A percentile compares a stretch with the other conserved stretches of the same genome.
Conservation (phyloP, 2,113 vertebrate species). For the Lathamus discolor region DNA sequence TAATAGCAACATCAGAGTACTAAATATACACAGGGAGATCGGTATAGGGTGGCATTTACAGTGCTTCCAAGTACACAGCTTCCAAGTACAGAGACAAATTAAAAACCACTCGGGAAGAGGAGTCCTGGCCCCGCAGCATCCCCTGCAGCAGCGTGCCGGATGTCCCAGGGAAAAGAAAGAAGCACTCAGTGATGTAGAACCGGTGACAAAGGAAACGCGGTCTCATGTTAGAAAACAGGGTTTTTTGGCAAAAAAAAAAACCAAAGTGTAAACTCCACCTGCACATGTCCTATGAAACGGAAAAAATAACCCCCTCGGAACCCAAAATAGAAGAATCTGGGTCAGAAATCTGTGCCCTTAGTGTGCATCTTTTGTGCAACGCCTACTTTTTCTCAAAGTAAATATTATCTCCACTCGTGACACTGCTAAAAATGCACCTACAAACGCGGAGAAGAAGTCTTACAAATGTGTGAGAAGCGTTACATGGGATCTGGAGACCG, state of each 20-base stretch:
- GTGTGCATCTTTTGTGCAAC: constrained; percentile 37
- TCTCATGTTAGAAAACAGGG: constrained; percentile 59
- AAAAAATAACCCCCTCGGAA: constrained; percentile 7
- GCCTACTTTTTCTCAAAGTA: constrained; percentile 11
- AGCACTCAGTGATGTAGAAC: constrained; percentile 44
- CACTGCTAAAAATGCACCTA: constrained; percentile 60
- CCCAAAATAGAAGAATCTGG: constrained; percentile 40
- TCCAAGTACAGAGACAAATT: constrained; percentile 88
- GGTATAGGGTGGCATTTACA: constrained; percentile 88
- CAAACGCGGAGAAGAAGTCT: constrained; percentile 33
- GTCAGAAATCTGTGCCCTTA: constrained; percentile 40
- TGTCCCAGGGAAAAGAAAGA: constrained; percentile 42
- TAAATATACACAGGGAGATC: constrained; percentile 88
- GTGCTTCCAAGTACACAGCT: constrained; percentile 88
- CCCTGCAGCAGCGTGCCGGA: neutral
- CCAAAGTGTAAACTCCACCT: constrained; percentile 50
- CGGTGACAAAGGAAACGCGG: constrained; percentile 53
- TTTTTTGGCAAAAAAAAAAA: constrained; percentile 62
- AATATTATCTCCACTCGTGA: neutral
- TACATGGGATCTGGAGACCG: constrained; percentile 30
- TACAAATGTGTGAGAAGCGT: constrained; percentile 36
- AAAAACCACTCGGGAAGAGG: constrained; percentile 77
- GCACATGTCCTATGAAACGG: constrained; percentile 22
- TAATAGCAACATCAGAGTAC: constrained; percentile 93
- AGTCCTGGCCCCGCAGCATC: neutral